Evolutionary conservation across 2,888 invertebrate species (phyloP).

Genomic region (Mantis religiosa): DNA sequence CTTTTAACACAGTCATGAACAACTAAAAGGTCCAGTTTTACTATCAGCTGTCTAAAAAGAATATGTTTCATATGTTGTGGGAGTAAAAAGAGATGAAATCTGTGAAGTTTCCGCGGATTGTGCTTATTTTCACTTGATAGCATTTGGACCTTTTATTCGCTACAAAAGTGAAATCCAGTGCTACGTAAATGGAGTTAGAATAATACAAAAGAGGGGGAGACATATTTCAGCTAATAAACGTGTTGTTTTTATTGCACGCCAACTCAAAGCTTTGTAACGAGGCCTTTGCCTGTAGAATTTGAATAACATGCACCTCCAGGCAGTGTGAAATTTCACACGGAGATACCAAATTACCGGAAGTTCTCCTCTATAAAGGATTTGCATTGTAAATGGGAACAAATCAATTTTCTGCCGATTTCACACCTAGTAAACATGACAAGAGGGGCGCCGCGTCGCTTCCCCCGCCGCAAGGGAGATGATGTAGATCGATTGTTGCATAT

Average conservation of each 20-base stretch:
- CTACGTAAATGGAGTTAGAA: too few relatives aligned
- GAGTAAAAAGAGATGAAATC: too few relatives aligned
- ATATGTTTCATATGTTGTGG: too few relatives aligned
- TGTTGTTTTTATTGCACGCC: background rate
- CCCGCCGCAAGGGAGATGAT: background rate
- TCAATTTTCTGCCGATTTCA: constrained; percentile 36
- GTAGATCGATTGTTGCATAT: background rate
- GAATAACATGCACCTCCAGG: background rate
- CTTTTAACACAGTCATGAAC: too few relatives aligned
- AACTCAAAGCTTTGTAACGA: background rate
- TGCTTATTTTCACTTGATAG: too few relatives aligned
- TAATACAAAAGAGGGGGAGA: background rate
- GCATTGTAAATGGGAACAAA: constrained; percentile 33
- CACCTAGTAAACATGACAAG: constrained; percentile 34
- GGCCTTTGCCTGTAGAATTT: background rate
- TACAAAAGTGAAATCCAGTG: too few relatives aligned
- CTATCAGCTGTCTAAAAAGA: too few relatives aligned
- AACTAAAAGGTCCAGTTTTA: too few relatives aligned
- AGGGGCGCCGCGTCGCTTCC: background rate
- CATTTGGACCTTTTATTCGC: too few relatives aligned
- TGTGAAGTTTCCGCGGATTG: too few relatives aligned
- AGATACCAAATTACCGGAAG: constrained; percentile 26
- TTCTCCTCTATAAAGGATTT: constrained; percentile 26
- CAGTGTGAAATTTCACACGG: background rate
- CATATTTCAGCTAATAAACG: background rate